Percentiles rank a stretch among this genome's conserved stretches.
Evolutionary conservation across 2,113 vertebrate genomes (phyloP).

Genomic region (Gavia stellata): DNA sequence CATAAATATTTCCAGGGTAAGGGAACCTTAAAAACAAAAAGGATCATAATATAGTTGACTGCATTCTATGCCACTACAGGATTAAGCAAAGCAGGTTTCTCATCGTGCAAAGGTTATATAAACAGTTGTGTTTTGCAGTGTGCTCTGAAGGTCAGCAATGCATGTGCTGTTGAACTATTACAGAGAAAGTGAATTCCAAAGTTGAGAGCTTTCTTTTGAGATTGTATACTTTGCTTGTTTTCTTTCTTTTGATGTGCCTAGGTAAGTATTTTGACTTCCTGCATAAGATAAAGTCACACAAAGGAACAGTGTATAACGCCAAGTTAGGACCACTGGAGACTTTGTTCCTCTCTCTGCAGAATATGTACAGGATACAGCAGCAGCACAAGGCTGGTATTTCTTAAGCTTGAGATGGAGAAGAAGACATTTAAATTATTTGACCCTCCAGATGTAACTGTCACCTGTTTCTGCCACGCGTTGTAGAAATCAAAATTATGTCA

Average conservation of each 20-base stretch:
- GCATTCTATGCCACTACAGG: background rate
- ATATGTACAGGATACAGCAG: background rate
- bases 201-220: background rate
- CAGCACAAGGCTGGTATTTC: background rate
- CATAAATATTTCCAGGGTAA: background rate
- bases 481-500: background rate
- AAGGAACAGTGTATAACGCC: background rate
- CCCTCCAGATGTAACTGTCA: background rate
- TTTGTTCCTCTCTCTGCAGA: background rate
- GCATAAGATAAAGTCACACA: background rate
- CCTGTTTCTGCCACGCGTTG: background rate
- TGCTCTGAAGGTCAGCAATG: background rate
- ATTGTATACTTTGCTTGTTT: background rate
- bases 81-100: background rate
- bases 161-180: background rate
- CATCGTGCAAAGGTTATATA: background rate
- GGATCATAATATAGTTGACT: background rate
- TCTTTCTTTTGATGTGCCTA: background rate
- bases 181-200: constrained; percentile 12
- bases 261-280: background rate
- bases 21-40: background rate
- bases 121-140: background rate
- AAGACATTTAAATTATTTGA: background rate
- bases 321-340: background rate
- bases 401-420: background rate